Evolutionary conservation across 2,113 vertebrate genomes (phyloP).

Genomic region (Cavia porcellus): DNA sequence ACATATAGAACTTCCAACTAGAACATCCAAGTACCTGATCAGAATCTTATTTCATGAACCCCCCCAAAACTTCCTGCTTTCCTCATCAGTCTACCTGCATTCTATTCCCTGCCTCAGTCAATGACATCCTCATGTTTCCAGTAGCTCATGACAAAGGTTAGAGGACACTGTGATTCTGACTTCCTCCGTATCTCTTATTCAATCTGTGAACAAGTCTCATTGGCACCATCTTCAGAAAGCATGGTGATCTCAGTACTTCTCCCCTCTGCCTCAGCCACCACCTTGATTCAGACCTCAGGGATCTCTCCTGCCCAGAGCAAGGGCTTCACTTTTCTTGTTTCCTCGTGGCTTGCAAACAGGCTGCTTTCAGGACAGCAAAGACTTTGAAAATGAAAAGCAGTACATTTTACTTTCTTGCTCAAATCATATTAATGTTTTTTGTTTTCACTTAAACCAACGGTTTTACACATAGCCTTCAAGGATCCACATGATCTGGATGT

Average conservation of each 20-base stretch:
- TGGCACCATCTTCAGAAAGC: background rate
- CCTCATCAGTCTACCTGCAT: background rate
- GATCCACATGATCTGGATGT: background rate
- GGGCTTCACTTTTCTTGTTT: background rate
- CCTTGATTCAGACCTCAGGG: background rate
- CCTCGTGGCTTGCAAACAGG: background rate
- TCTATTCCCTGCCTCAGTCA: background rate
- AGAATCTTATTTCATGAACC: background rate
- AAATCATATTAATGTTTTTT: background rate
- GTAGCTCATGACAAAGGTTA: background rate
- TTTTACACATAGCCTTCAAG: background rate
- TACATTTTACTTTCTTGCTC: background rate
- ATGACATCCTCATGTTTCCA: background rate
- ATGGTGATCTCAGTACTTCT: too few relatives aligned
- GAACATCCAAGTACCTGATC: background rate
- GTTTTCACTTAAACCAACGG: background rate
- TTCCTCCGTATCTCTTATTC: background rate
- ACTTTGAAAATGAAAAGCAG: background rate
- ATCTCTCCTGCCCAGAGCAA: background rate
- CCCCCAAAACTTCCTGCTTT: background rate
- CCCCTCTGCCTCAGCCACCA: background rate
- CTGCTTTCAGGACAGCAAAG: background rate
- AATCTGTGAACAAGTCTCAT: background rate
- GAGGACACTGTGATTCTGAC: background rate
- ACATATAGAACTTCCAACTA: background rate